Evolutionary conservation across 1,140 invertebrate genomes (phyloP).

Genomic region (Augochlora pura): DNA sequence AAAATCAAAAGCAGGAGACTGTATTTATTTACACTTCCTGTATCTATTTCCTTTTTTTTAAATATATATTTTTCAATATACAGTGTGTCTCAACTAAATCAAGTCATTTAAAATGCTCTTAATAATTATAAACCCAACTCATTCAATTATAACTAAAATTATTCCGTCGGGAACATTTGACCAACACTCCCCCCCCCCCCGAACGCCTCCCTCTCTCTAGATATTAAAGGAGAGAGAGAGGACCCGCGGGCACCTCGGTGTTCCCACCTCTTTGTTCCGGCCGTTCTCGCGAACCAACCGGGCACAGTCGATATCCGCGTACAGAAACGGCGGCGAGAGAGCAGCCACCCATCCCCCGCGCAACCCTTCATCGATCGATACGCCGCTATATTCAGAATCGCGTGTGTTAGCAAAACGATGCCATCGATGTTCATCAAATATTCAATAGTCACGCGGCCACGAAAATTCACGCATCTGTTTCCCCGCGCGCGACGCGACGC

Average conservation of each 20-base stretch:
- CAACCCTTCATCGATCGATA: slow-evolving; percentile 21
- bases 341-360: too few relatives aligned
- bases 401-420: slow-evolving; percentile 44
- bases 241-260: neutral
- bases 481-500: too few relatives aligned
- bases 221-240: slow-evolving; percentile 48
- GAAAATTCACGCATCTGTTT: slow-evolving; percentile 31
- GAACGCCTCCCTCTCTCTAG: neutral
- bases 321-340: too few relatives aligned
- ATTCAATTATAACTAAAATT: too few relatives aligned
- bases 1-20: too few relatives aligned
- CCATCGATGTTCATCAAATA: slow-evolving; percentile 46
- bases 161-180: slow-evolving; percentile 22
- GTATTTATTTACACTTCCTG: too few relatives aligned
- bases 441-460: slow-evolving; percentile 24
- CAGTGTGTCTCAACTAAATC: too few relatives aligned
- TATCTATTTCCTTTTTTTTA: too few relatives aligned
- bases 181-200: too few relatives aligned
- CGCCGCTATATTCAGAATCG: slow-evolving; percentile 18
- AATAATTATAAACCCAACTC: too few relatives aligned
- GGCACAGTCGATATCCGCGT: slow-evolving; percentile 28
- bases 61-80: too few relatives aligned
- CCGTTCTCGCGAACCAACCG: neutral
- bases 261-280: neutral
- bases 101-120: too few relatives aligned